Percentiles rank a stretch among this genome's conserved stretches.
phyloP scores from a whole-genome alignment of 2,797 vertebrate species.

The Acipenser ruthenus region DNA sequence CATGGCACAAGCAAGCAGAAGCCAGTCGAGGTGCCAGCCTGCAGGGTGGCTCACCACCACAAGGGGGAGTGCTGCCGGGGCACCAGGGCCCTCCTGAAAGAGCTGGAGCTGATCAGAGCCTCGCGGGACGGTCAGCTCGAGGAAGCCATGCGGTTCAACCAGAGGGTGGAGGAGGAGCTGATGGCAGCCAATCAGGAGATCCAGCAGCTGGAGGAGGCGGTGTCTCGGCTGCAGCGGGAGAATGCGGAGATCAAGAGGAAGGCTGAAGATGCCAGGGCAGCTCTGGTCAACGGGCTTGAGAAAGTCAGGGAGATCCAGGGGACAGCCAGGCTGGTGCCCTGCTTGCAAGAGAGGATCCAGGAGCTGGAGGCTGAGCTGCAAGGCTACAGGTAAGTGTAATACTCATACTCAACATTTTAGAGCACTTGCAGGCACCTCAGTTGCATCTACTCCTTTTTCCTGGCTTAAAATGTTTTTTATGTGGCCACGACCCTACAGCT shows the following conservation, averaged over 20 bases:
- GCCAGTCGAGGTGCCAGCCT: background rate
- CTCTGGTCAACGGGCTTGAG: constrained; percentile 50
- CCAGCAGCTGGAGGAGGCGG: constrained; percentile 37
- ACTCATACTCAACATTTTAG: too few species aligned
- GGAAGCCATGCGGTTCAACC: constrained; percentile 60
- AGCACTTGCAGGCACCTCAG: too few species aligned
- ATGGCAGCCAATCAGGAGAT: constrained; percentile 46
- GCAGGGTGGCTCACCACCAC: background rate
- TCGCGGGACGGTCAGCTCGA: constrained; percentile 63
- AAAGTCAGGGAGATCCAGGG: constrained; percentile 57
- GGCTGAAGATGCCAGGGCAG: constrained; percentile 56
- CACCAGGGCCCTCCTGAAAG: constrained; percentile 49
- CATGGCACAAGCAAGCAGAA: constrained; percentile 5
- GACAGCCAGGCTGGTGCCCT: constrained; percentile 45
- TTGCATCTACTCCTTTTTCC: too few species aligned
- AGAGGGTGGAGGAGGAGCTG: constrained; percentile 58
- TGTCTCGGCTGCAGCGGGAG: constrained; percentile 46
- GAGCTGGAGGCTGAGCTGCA: constrained; percentile 50
- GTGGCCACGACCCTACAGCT: too few species aligned
- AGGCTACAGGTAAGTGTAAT: constrained; percentile 39
- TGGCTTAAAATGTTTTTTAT: too few species aligned
- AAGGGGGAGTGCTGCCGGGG: constrained; percentile 20
- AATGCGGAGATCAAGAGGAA: constrained; percentile 53
- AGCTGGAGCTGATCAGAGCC: constrained; percentile 60
- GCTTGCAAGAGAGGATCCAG: constrained; percentile 44